Conservation (phyloP, 2,888 invertebrate species). For the Tiphia femorata region DNA sequence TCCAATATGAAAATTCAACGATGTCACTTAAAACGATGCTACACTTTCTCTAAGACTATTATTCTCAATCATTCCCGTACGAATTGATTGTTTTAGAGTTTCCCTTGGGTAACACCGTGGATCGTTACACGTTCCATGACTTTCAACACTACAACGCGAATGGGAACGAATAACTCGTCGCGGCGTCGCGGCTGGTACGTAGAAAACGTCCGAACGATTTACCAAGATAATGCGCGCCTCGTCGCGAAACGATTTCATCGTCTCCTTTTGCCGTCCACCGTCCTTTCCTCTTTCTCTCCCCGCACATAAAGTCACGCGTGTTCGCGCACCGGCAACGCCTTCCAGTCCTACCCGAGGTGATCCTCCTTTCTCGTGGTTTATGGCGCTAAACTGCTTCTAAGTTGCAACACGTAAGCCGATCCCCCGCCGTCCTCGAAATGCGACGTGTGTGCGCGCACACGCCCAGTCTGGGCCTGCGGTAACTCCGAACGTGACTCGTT, state of each 20-base stretch:
- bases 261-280: background rate
- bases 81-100: no score
- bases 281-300: background rate
- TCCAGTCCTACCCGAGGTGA: no score
- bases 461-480: conserved; percentile 39
- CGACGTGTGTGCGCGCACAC: conserved; percentile 26
- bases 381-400: conserved; percentile 49
- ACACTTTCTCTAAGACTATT: no score
- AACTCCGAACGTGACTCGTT: conserved; percentile 53
- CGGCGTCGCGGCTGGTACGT: no score
- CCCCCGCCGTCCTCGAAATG: conserved; percentile 40
- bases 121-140: background rate
- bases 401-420: conserved; percentile 56
- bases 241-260: conserved; percentile 6
- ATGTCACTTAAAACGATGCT: no score
- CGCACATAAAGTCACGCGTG: background rate
- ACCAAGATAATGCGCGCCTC: no score
- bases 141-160: background rate
- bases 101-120: no score
- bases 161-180: no score
- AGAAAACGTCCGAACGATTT: no score
- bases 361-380: conserved; percentile 28
- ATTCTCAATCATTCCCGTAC: no score
- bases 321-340: no score
- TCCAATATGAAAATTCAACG: no score